Base-by-base conservation (phyloP, 1,140 invertebrate species). In the Caenorhabditis remanei region DNA sequence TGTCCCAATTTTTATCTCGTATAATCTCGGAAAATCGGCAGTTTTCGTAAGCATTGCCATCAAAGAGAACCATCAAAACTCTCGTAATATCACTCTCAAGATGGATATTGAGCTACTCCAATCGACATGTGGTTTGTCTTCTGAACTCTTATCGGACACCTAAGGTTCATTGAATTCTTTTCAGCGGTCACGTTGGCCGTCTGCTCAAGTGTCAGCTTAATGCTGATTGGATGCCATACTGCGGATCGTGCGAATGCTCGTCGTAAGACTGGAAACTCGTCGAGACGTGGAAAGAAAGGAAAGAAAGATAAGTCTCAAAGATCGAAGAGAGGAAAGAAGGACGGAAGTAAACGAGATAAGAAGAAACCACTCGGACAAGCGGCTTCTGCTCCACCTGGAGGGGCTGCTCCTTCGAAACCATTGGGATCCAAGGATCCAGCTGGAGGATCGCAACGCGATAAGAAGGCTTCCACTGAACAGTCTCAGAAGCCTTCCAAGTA, bases 291-390 rank as follows among this genome's bases (percentile, higher is more conserved):
- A 58, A 58, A 58, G 56, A 58, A 58, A n/a, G 56, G 56, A 21
- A 58, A 58, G 56, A 58, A 58, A n/a, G 56, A 58, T 0, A 58
- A 58, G n/a, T 58, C 56, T 58, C 56, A 58, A 58, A 58, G 56
- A 58, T 58, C 56, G 56, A 58, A 58, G 56, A 58, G 56, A 58
- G 56, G 56, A 58, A 58, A 58, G 56, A 58, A 58, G 56, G 56
- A 58, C 21, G 56, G 19, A 8, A 58, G 56, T n/a, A 58, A 58
- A n/a, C 16, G 56, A 58, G 56, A 58, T 58, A 58, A 58, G 19
- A 58, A 58, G 56, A 58, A 58, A 7, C 56, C 56, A 58, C 3
- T 58, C n/a, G 56, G 56, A n/a, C 56, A 58, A n/a, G 16, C 56
- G 1, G 56, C 56, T 8, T 58, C 56, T 58, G 56, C 56, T 58